Conservation (phyloP, 2,888 invertebrate genomes). For the Entomobrya proxima region DNA sequence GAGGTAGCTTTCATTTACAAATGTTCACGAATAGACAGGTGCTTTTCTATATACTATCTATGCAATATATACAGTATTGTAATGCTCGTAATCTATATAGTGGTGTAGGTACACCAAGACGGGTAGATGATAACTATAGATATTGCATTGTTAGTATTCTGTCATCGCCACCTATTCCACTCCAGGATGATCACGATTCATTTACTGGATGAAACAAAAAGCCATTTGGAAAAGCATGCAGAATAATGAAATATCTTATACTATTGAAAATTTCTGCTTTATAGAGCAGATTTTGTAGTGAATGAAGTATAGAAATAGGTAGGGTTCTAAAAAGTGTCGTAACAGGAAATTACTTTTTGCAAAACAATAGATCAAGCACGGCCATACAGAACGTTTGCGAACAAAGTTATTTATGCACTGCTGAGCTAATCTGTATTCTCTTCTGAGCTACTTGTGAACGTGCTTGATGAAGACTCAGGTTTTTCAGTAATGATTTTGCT, state of each 20-base stretch:
- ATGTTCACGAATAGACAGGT: neutral
- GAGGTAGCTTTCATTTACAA: neutral
- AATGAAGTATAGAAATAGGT: no score
- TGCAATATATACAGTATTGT: neutral
- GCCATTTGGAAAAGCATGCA: neutral
- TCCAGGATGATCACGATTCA: no score
- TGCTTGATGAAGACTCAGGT: no score
- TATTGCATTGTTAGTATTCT: no score
- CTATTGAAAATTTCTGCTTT: neutral
- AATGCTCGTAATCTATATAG: neutral
- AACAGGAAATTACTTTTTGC: constrained; percentile 19
- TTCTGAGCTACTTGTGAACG: no score
- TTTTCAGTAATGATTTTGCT: no score
- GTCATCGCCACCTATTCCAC: no score
- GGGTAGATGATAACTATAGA: no score
- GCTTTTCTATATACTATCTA: neutral
- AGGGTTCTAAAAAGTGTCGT: neutral
- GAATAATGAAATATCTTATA: neutral
- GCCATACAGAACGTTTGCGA: neutral
- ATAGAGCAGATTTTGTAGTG: neutral
- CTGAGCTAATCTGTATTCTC: neutral
- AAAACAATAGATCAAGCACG: neutral
- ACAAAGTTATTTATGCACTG: neutral
- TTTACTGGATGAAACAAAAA: no score
- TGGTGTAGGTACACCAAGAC: no score